Percentiles rank a stretch among this genome's conserved stretches.
phyloP scores from a whole-genome alignment of 2,113 vertebrate genomes.

The Muntiacus reevesi region DNA sequence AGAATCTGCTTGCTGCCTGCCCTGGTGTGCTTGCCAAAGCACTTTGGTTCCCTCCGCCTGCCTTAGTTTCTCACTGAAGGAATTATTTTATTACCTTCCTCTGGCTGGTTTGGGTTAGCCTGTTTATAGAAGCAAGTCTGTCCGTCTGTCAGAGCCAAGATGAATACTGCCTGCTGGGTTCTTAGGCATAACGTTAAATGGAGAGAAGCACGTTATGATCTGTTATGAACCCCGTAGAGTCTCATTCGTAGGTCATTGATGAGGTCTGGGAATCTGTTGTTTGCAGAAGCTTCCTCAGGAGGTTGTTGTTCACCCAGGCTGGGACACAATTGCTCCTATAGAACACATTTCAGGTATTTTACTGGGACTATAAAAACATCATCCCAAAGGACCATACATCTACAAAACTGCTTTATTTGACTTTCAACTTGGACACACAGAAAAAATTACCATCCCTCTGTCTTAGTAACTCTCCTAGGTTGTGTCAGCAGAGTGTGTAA shows the following conservation, averaged over 20 bases:
- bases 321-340: neutral
- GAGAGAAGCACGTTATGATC: neutral
- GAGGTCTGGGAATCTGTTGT: neutral
- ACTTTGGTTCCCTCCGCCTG: neutral
- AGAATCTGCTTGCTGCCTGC: neutral
- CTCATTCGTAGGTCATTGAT: neutral
- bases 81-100: neutral
- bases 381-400: neutral
- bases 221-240: neutral
- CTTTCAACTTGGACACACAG: neutral
- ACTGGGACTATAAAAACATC: neutral
- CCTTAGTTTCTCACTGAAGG: neutral
- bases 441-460: neutral
- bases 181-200: neutral
- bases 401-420: conserved; percentile 41
- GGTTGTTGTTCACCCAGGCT: neutral
- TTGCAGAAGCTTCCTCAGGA: neutral
- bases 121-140: neutral
- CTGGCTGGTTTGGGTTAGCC: neutral
- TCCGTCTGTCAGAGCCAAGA: neutral
- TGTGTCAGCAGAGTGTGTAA: neutral
- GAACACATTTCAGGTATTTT: neutral
- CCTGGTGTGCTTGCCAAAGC: neutral
- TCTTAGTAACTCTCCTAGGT: neutral
- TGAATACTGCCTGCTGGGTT: neutral